Evolutionary conservation across 2,888 invertebrate genomes (phyloP).

Genomic region (Latheticus oryzae): DNA sequence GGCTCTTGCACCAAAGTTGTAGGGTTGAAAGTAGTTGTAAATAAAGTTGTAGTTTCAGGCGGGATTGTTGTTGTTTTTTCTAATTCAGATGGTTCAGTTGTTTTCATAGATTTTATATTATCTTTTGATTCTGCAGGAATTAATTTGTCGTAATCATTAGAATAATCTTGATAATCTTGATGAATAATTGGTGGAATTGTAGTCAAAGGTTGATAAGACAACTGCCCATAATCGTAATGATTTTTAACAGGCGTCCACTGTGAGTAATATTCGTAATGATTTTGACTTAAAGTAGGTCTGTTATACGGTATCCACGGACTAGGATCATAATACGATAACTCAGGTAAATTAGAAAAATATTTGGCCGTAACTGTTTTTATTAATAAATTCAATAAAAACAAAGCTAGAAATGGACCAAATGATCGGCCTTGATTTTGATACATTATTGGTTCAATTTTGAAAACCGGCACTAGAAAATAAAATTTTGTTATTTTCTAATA

Average conservation of each 20-base stretch:
- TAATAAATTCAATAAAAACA: conserved; percentile 51
- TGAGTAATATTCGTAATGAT: conserved; percentile 35
- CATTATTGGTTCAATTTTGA: conserved; percentile 18
- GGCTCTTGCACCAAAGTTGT: conserved; percentile 37
- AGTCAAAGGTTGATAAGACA: conserved; percentile 25
- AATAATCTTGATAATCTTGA: conserved; percentile 22
- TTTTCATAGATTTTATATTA: conserved; percentile 2
- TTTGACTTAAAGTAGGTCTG: conserved; percentile 40
- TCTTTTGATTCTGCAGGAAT: conserved; percentile 30
- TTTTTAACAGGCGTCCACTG: conserved; percentile 47
- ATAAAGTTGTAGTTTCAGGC: conserved; percentile 12
- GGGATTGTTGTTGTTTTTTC: conserved; percentile 16
- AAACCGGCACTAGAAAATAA: conserved; percentile 21
- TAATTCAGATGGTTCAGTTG: neutral
- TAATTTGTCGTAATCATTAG: conserved; percentile 12
- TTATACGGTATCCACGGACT: conserved; percentile 46
- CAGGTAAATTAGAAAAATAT: conserved; percentile 38
- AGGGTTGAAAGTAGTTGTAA: conserved; percentile 7
- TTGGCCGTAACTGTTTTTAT: conserved; percentile 50
- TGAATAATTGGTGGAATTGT: conserved; percentile 25
- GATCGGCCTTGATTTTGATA: conserved; percentile 30
- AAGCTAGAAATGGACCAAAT: conserved; percentile 48
- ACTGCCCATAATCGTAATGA: conserved; percentile 32
- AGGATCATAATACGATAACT: conserved; percentile 48
- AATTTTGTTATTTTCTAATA: conserved; percentile 11